Base-by-base conservation (phyloP, 2,888 invertebrate species). In the Cephus pygmeus region DNA sequence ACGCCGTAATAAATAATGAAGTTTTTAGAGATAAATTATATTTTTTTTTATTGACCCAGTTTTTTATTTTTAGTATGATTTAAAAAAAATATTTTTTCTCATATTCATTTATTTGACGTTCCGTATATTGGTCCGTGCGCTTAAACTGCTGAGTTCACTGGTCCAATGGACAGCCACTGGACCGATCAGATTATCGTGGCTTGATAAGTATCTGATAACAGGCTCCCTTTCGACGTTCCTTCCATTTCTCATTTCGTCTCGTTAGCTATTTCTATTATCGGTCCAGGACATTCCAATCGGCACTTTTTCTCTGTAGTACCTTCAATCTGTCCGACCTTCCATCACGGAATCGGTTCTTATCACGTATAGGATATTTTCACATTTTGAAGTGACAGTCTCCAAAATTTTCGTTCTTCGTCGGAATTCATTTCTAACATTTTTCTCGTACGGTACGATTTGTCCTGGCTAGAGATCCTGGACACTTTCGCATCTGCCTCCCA, bases 401-500 rank as follows among this genome's bases (percentile, higher is more conserved):
- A 23, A 56, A 6, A 56, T 9, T 56, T 56, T 56, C 23, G 23
- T 56, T 23, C 1, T 23, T 56, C 23, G 6, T 56, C 56, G 2
- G 12, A 56, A 23, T 56, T 56, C 15, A 56, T 56, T 56, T 56
- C 15, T 9, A 56, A 23, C 56, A 9, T 56, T 56, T 9, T 40
- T 4, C 40, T 40, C 15, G 15, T 12, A 40, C 15, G 15, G 12
- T 40, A 40, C 4, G 12, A 12, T 40, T 15, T 2, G 0, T 56
- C 56, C 56, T 56, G 56, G 0, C 9, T 2, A 2, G 23, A 23
- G 56, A 56, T 56, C 23, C 56, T 56, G 56, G 23, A 56, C 56
- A 56, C 56, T 9, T 2, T 56, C 34, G 77, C 77, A 77, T 77
- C 77, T 77, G 77, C 36, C 73, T 36, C 73, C 73, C 77, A 75